Conservation (phyloP, 64 coral and sea anemone species). For the Pachyseris speciosa region DNA sequence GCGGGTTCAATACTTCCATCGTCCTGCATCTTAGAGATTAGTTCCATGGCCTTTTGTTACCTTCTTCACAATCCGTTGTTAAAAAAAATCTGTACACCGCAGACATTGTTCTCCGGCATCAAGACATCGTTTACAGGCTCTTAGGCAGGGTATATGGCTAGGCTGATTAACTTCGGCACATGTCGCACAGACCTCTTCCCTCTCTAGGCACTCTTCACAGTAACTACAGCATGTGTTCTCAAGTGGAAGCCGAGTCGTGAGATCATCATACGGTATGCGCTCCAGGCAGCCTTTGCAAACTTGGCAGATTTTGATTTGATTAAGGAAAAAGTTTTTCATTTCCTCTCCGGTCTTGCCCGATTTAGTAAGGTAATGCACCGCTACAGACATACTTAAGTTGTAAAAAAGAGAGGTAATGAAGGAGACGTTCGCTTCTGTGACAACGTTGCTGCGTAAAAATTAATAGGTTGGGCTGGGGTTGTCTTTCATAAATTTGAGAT, state of each 20-base stretch:
- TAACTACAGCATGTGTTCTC: not conserved
- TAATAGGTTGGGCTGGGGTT: not conserved
- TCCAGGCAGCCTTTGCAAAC: conserved; percentile 14
- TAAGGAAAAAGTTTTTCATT: not conserved
- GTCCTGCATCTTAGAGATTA: too few relatives aligned
- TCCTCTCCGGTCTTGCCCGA: conserved; percentile 7
- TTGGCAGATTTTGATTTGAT: not conserved
- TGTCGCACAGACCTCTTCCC: not conserved
- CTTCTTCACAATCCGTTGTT: not conserved
- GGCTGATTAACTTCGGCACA: not conserved
- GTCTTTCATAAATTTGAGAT: conserved; percentile 35
- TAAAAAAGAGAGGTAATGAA: not conserved
- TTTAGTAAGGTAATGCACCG: not conserved
- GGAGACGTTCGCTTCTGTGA: conserved; percentile 34
- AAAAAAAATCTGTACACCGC: not conserved
- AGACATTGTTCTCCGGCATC: too few relatives aligned
- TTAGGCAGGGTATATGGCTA: not conserved
- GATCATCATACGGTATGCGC: not conserved
- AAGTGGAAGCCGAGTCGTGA: not conserved
- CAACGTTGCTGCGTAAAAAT: not conserved
- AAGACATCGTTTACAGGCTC: too few relatives aligned
- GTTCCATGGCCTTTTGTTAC: too few relatives aligned
- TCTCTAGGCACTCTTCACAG: not conserved
- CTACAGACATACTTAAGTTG: conserved; percentile 12
- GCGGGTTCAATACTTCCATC: too few relatives aligned